A percentile compares a stretch with the other conserved stretches of the same genome.
Evolutionary conservation across 1,140 invertebrate species (phyloP).

Genomic region (Drosophila erecta): DNA sequence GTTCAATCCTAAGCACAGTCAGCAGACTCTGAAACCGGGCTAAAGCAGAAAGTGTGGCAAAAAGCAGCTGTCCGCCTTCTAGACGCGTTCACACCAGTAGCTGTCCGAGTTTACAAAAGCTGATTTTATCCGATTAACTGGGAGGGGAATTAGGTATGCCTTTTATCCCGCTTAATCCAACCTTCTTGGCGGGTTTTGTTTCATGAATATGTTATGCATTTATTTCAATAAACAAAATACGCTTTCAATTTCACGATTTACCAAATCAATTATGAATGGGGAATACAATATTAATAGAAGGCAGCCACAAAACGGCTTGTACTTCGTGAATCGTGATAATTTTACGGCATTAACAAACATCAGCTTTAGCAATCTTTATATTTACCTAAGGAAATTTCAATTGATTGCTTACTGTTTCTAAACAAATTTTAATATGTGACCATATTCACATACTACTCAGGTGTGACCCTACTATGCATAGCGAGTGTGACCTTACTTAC

Average conservation of each 20-base stretch:
- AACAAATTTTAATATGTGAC: too few relatives aligned
- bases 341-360: too few relatives aligned
- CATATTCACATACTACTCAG: too few relatives aligned
- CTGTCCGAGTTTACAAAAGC: conserved; percentile 14
- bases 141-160: conserved; percentile 7
- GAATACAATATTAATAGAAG: neutral
- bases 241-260: conserved; percentile 31
- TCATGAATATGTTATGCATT: conserved; percentile 28
- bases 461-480: too few relatives aligned
- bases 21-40: conserved; percentile 1
- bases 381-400: too few relatives aligned
- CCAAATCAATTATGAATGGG: conserved; percentile 24
- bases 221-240: conserved; percentile 30
- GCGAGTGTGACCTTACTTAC: too few relatives aligned
- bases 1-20: conserved; percentile 60
- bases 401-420: too few relatives aligned
- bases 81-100: conserved; percentile 18
- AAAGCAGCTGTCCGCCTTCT: conserved; percentile 19
- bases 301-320: neutral
- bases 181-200: neutral
- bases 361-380: too few relatives aligned
- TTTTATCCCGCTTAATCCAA: conserved; percentile 9
- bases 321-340: neutral
- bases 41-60: neutral
- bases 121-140: conserved; percentile 37